phyloP scores from a whole-genome alignment of 2,113 vertebrate species.

The Sterrhoptilus dennistouni region DNA sequence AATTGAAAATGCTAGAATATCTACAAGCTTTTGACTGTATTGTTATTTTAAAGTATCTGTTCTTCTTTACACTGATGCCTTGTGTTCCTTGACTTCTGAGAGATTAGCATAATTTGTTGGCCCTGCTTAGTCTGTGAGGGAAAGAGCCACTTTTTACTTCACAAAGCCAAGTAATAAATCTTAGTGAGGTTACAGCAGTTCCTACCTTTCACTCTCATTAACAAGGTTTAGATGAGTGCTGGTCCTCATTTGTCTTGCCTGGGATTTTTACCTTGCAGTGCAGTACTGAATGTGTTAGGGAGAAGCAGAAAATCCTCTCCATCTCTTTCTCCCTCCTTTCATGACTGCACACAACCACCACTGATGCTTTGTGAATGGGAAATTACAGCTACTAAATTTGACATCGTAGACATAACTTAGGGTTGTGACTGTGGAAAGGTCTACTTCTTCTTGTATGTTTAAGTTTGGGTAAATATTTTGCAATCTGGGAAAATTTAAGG shows the following conservation, averaged over 20 bases:
- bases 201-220: not conserved
- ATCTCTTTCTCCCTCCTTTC: not conserved
- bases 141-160: not conserved
- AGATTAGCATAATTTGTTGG: not conserved
- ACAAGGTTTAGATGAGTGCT: not conserved
- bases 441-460: not conserved
- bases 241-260: not conserved
- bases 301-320: not conserved
- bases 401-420: not conserved
- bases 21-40: not conserved
- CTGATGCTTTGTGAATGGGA: not conserved
- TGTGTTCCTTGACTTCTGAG: not conserved
- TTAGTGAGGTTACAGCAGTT: not conserved
- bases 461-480: conserved; percentile 39
- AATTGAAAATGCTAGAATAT: not conserved
- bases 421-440: not conserved
- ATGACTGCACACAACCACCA: not conserved
- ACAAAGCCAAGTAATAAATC: not conserved
- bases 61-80: not conserved
- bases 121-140: not conserved
- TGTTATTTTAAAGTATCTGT: not conserved
- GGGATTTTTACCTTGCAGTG: not conserved
- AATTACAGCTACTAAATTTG: not conserved
- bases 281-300: not conserved
- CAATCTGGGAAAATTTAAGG: conserved; percentile 3